These are phyloP conservation scores for Dryococelus australis DNA, from an alignment of 2,888 invertebrate species.

Conservation along the genomic window DNA sequence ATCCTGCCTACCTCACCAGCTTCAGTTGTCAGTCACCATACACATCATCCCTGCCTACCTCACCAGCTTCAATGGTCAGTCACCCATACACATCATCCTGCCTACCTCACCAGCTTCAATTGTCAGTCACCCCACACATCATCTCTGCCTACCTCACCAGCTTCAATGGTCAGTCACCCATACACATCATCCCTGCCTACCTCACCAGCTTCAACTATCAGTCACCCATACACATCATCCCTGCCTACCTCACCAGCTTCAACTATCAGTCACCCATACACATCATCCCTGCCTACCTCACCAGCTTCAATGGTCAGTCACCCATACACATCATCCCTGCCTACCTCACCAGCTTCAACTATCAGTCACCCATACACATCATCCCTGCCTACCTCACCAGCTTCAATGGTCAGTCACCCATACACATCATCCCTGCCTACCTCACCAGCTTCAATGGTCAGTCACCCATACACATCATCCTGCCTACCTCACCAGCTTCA, in stretches of 20 bases:
- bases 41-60: too few relatives aligned
- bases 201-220: conserved; percentile 88
- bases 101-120: conserved; percentile 85
- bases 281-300: conserved; percentile 63
- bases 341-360: too few relatives aligned
- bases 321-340: not conserved
- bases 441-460: too few relatives aligned
- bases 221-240: not conserved
- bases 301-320: conserved; percentile 82
- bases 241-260: too few relatives aligned
- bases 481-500: conserved; percentile 83
- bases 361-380: not conserved
- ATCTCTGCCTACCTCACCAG: too few relatives aligned
- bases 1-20: conserved; percentile 76
- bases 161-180: too few relatives aligned
- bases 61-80: too few relatives aligned
- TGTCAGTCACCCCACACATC: conserved; percentile 59
- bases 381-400: conserved; percentile 73
- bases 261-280: too few relatives aligned
- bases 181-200: conserved; percentile 55
- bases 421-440: too few relatives aligned
- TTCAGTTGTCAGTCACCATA: conserved; percentile 72
- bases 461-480: not conserved
- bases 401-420: conserved; percentile 72
- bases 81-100: not conserved